A percentile compares a stretch with the other conserved stretches of the same genome.
Evolutionary conservation across 2,113 vertebrate genomes (phyloP).

Genomic region (Rhegmatorhina hoffmannsi): DNA sequence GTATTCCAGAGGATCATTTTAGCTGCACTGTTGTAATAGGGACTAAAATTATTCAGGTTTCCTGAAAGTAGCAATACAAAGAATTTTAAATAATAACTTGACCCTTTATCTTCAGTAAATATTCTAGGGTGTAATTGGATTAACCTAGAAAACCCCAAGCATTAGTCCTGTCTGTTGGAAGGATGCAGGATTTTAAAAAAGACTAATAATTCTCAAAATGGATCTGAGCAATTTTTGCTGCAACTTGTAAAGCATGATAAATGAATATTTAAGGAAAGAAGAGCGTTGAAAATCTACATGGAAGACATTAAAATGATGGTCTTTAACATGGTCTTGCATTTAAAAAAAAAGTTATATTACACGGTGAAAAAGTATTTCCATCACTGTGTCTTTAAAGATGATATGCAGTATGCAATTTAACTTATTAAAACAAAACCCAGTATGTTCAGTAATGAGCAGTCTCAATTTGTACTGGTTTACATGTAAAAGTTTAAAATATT

Average conservation of each 20-base stretch:
- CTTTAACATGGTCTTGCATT: background rate
- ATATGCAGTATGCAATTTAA: background rate
- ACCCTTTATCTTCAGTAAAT: background rate
- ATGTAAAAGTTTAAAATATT: background rate
- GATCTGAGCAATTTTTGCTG: background rate
- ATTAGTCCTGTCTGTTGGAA: background rate
- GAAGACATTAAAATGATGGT: background rate
- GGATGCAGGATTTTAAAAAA: background rate
- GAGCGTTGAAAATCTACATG: background rate
- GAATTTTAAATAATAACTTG: constrained; percentile 6
- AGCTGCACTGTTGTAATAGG: background rate
- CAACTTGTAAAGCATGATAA: background rate
- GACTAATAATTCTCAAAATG: background rate
- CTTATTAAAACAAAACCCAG: background rate
- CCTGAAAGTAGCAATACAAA: background rate
- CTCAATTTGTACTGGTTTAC: background rate
- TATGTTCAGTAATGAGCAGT: background rate
- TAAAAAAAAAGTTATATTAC: background rate
- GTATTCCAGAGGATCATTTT: background rate
- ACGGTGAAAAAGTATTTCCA: background rate
- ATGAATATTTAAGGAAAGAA: background rate
- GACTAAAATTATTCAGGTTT: background rate
- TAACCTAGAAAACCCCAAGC: background rate
- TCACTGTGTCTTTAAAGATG: background rate
- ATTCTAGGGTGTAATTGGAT: background rate